A percentile compares a stretch with the other conserved stretches of the same genome.
These are phyloP conservation scores for Achroia grisella DNA, from an alignment of 1,140 invertebrate genomes.

Conservation along the genomic window DNA sequence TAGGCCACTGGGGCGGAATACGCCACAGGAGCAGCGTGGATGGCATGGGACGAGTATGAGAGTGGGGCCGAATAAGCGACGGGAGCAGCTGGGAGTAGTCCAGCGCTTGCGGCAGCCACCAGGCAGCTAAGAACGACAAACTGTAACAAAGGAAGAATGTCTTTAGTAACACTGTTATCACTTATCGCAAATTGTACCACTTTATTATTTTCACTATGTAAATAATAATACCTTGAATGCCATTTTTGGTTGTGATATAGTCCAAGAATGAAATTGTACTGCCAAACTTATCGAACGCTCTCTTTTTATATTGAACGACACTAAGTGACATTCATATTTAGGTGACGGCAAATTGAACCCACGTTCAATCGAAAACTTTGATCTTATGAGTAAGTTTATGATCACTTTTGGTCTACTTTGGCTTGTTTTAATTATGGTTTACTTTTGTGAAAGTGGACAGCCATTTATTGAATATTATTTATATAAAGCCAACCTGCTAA, in stretches of 20 bases:
- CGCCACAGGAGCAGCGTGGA: slow-evolving; percentile 17
- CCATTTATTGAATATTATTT: no score
- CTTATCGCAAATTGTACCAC: no score
- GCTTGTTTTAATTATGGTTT: no score
- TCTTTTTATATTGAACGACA: slow-evolving; percentile 36
- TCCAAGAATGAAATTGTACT: slow-evolving; percentile 24
- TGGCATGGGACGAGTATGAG: slow-evolving; percentile 15
- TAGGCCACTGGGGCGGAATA: slow-evolving; percentile 18
- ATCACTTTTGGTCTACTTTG: no score
- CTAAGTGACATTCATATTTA: slow-evolving; percentile 20
- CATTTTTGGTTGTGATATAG: slow-evolving; percentile 30
- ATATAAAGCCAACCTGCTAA: no score
- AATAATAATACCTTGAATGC: slow-evolving; percentile 49
- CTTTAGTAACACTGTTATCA: no score
- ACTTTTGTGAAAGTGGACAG: no score
- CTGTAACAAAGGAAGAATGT: slow-evolving; percentile 14
- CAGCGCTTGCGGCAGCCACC: slow-evolving; percentile 22
- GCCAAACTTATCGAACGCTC: slow-evolving; percentile 15
- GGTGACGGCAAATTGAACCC: not conserved
- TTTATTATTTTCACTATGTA: slow-evolving; percentile 3
- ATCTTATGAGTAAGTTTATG: no score
- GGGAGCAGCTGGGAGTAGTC: slow-evolving; percentile 24
- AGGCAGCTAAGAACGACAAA: slow-evolving; percentile 24
- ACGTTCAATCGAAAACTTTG: no score
- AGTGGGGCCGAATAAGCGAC: slow-evolving; percentile 34